phyloP scores from a whole-genome alignment of 2,797 vertebrate genomes.

The Bovichtus variegatus region DNA sequence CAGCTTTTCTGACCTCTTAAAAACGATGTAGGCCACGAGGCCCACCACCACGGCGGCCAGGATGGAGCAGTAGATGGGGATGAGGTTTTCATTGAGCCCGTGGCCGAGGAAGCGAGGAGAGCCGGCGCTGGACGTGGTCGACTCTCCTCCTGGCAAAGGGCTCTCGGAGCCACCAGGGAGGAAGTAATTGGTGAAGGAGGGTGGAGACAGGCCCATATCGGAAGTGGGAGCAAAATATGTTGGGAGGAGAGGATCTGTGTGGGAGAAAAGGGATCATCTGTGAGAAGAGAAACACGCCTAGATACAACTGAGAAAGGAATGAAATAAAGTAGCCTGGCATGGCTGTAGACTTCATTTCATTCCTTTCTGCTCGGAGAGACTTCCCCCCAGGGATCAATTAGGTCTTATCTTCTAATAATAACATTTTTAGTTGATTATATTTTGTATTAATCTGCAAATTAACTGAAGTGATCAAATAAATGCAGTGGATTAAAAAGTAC shows the following conservation, averaged over 20 bases:
- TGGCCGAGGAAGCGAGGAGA: conserved; percentile 88
- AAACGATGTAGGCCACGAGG: conserved; percentile 93
- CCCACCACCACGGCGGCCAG: conserved; percentile 95
- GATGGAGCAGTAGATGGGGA: conserved; percentile 98
- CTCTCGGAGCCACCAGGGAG: conserved; percentile 63
- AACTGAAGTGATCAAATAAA: background rate
- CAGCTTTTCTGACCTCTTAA: conserved; percentile 89
- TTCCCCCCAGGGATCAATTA: background rate
- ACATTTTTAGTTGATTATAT: too few relatives aligned
- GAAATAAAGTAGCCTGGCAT: background rate
- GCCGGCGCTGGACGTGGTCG: conserved; percentile 88
- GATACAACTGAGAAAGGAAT: background rate
- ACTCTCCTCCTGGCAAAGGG: conserved; percentile 73
- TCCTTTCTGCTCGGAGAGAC: background rate
- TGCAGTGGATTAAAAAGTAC: background rate
- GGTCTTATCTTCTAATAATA: too few relatives aligned
- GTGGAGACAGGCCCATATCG: conserved; percentile 34
- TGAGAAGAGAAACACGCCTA: conserved; percentile 7
- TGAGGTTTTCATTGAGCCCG: conserved; percentile 92
- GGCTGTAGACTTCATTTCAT: too few relatives aligned
- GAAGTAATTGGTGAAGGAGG: conserved; percentile 68
- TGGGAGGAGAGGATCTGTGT: conserved; percentile 78
- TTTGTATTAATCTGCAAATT: background rate
- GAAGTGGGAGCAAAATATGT: conserved; percentile 51
- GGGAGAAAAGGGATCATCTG: conserved; percentile 8